A percentile compares a stretch with the other conserved stretches of the same genome.
Conservation (phyloP, 2,888 invertebrate genomes). For the Hirtodrosophila confusa region DNA sequence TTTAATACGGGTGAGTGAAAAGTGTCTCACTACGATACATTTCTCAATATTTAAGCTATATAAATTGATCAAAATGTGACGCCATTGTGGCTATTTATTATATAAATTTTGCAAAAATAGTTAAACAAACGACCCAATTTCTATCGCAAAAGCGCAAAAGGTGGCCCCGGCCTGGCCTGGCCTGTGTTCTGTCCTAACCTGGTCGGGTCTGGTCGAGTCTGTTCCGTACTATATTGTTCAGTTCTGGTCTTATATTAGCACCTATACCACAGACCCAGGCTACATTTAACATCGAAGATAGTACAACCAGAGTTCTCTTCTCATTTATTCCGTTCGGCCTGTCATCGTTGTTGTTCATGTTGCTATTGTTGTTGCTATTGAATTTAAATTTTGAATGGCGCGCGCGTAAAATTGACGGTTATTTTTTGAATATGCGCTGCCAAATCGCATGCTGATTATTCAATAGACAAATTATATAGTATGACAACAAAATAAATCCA, state of each 20-base stretch:
- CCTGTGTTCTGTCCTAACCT: neutral
- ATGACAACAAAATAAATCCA: neutral
- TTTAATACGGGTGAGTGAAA: slow-evolving; percentile 81
- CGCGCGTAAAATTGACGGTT: slow-evolving; percentile 78
- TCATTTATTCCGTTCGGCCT: slow-evolving; percentile 19
- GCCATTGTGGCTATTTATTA: slow-evolving; percentile 78
- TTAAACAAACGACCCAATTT: slow-evolving; percentile 76
- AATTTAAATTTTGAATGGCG: slow-evolving; percentile 79
- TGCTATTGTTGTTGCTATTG: slow-evolving; percentile 60
- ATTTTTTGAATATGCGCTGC: slow-evolving; percentile 68
- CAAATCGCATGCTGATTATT: slow-evolving; percentile 37
- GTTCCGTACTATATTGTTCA: too few species aligned
- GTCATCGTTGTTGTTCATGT: slow-evolving; percentile 24
- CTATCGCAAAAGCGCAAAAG: slow-evolving; percentile 43
- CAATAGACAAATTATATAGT: slow-evolving; percentile 29
- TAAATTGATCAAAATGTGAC: slow-evolving; percentile 58
- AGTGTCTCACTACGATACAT: slow-evolving; percentile 77
- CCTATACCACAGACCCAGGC: slow-evolving; percentile 5
- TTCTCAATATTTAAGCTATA: slow-evolving; percentile 56
- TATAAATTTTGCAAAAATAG: slow-evolving; percentile 75
- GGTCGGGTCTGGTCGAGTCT: too few species aligned
- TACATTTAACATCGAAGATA: slow-evolving; percentile 9
- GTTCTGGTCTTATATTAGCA: neutral
- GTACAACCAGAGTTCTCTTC: slow-evolving; percentile 12
- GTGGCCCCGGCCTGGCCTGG: slow-evolving; percentile 34